Evolutionary conservation across 2,113 vertebrate genomes (phyloP).

Genomic region (Neodon shergylaensis): DNA sequence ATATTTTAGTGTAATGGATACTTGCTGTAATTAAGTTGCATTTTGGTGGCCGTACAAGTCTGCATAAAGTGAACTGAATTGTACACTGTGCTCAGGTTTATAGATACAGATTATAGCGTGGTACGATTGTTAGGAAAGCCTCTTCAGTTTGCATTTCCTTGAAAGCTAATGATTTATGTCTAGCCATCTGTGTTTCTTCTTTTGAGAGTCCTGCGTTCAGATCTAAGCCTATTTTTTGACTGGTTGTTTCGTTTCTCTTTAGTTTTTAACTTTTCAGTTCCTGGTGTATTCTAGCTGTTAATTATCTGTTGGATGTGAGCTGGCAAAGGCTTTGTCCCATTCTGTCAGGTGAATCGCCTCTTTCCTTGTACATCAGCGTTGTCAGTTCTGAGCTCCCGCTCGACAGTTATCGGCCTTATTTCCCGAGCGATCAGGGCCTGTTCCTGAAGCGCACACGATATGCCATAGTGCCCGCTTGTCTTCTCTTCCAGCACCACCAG

Average conservation of each 20-base stretch:
- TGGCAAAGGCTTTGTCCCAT: no score
- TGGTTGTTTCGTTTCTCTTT: not conserved
- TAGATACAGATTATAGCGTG: not conserved
- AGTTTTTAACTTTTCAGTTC: not conserved
- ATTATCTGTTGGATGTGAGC: not conserved
- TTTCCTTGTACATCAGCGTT: no score
- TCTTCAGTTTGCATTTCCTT: not conserved
- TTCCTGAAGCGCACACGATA: accelerated
- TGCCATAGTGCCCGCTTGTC: accelerated
- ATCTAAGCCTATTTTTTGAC: not conserved
- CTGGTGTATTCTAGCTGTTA: not conserved
- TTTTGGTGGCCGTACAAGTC: not conserved
- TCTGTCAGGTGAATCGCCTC: not conserved
- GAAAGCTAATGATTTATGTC: not conserved
- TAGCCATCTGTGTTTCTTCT: not conserved
- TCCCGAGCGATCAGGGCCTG: no score
- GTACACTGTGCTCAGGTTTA: not conserved
- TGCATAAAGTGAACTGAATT: not conserved
- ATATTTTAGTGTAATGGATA: not conserved
- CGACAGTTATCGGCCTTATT: not conserved
- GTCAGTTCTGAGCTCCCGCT: not conserved
- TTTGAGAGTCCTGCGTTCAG: not conserved
- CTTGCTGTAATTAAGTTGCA: not conserved
- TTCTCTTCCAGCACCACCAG: not conserved
- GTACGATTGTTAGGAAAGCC: not conserved